Percentiles rank a stretch among this genome's conserved stretches.
phyloP scores from a whole-genome alignment of 1,140 invertebrate genomes.

The Meloidogyne hapla region DNA sequence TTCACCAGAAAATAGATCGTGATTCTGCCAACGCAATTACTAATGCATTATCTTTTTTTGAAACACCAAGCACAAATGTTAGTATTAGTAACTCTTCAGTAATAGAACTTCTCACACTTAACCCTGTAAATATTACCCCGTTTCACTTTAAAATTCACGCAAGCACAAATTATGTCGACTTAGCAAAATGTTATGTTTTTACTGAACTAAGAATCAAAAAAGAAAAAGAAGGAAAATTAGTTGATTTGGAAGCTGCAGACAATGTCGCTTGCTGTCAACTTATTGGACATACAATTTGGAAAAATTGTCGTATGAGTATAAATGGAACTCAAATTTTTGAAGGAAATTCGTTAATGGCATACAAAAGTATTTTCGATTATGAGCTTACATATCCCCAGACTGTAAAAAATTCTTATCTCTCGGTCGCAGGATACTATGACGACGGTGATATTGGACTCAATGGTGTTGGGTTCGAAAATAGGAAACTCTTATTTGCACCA shows the following conservation, averaged over 20 bases:
- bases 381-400: constrained; percentile 10
- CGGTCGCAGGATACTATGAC: background rate
- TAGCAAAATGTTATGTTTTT: constrained; percentile 19
- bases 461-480: background rate
- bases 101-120: constrained; percentile 12
- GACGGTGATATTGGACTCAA: background rate
- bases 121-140: constrained; percentile 15
- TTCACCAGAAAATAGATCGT: background rate
- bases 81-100: background rate
- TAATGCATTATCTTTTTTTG: constrained; percentile 8
- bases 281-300: constrained; percentile 13
- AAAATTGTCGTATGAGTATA: constrained; percentile 16
- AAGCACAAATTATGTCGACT: constrained; percentile 6
- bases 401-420: constrained; percentile 24
- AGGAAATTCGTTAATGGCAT: constrained; percentile 12
- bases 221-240: constrained; percentile 9
- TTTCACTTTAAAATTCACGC: constrained; percentile 23
- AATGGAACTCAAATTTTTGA: constrained; percentile 15
- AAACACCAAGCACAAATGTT: constrained; percentile 22
- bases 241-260: background rate
- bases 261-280: constrained; percentile 9
- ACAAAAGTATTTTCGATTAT: constrained; percentile 22
- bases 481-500: background rate
- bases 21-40: constrained; percentile 11
- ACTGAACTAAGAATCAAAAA: constrained; percentile 12